Evolutionary conservation across 1,140 invertebrate genomes (phyloP).

Genomic region (Muscidifurax raptorellus): DNA sequence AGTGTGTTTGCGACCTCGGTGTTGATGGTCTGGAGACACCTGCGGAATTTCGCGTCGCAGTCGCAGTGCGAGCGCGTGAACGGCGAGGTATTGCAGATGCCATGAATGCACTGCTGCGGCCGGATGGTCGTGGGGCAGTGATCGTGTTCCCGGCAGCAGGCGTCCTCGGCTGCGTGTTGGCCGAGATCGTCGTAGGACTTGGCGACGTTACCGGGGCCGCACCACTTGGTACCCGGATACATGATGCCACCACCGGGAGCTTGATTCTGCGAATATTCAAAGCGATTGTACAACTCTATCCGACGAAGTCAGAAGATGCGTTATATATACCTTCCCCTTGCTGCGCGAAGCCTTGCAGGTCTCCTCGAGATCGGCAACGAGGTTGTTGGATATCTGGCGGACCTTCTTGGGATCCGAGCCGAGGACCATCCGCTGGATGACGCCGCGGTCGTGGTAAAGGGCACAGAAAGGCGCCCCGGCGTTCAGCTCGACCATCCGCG

Average conservation of each 20-base stretch:
- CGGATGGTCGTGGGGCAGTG: constrained; percentile 80
- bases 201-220: constrained; percentile 82
- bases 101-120: constrained; percentile 79
- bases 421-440: constrained; percentile 79
- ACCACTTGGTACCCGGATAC: constrained; percentile 84
- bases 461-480: constrained; percentile 78
- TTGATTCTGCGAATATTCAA: constrained; percentile 58
- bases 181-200: constrained; percentile 81
- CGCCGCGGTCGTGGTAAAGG: constrained; percentile 79
- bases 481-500: constrained; percentile 80
- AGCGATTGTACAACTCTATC: too few species aligned
- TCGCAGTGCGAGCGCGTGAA: constrained; percentile 84
- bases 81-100: constrained; percentile 82
- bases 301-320: not conserved
- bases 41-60: constrained; percentile 82
- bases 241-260: constrained; percentile 66
- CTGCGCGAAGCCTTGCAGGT: constrained; percentile 74
- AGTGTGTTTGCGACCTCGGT: constrained; percentile 82
- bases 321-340: constrained; percentile 61
- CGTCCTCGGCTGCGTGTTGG: constrained; percentile 79
- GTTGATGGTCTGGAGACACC: constrained; percentile 81
- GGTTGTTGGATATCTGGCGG: constrained; percentile 78
- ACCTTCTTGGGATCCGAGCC: constrained; percentile 78
- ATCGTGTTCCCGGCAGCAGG: constrained; percentile 87
- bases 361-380: constrained; percentile 78